Evolutionary conservation across 2,113 vertebrate genomes (phyloP), one percentile per base, ranked within the genome.

Genomic region (Heterocephalus glaber): DNA sequence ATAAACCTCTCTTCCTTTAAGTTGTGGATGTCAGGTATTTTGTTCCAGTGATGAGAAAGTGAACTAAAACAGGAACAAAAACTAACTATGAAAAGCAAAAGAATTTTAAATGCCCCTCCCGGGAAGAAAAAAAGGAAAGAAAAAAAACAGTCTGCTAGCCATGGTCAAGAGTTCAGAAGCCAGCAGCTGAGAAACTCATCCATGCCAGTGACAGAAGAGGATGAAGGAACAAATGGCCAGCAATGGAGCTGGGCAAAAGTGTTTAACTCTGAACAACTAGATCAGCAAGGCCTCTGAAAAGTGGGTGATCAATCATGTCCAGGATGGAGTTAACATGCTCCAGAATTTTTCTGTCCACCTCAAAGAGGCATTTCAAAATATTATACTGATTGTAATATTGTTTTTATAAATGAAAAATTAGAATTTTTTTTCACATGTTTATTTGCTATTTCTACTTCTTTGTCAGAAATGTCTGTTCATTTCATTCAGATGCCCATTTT

Each of bases 71-170:
- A 47, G 13, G 30, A 89, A 79, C 68, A 47, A 87, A 96, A 94
- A 87, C 47, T 70, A 85, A 88, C 85, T 61, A 10, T 63, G 82
- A 92, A 94, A 89, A 79, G 35, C 12, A 86, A 89, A 88, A 91
- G 33, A 30, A 4, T 49, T 17, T 49, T 38, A 90, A 85, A 96
- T 68, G 19, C 0, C 11, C 7, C 12, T 41, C 52, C 33, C 33
- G 16, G 13, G 28, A 17, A 82, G 33, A 41, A 20, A n/a, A 47
- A 80, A 92, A 19, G 12, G 82, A 95, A 41, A 7, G 2, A 49
- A 41, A 83, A 65, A 65, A 90, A 95, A 33, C 38, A 61, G 22
- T 16, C 16, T 35, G 3, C 49, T 89, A 79, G n/a, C 80, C 81
- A 35, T 20, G n/a, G 20, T 19, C 14, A 1, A 88, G 38, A 70